These are phyloP conservation scores for Nestor notabilis DNA, from an alignment of 2,113 vertebrate species.

Conservation along the genomic window DNA sequence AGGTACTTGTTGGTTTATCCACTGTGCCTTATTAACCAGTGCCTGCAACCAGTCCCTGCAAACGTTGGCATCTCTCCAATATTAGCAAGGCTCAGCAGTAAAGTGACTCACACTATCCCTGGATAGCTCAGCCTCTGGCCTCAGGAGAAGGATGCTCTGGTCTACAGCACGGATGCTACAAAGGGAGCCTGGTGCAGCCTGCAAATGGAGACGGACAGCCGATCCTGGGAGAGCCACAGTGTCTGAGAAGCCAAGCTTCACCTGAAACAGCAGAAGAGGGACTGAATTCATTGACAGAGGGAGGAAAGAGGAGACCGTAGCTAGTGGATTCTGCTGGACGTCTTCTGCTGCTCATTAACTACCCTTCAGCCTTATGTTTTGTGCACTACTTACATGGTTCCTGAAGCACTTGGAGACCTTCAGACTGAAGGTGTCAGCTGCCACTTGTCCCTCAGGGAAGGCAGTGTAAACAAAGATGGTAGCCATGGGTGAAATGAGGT, in stretches of 20 bases:
- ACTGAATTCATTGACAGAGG: background rate
- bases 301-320: background rate
- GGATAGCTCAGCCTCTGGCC: conserved; percentile 76
- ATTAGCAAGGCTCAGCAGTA: background rate
- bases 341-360: background rate
- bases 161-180: conserved; percentile 85
- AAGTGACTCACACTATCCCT: conserved; percentile 55
- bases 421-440: conserved; percentile 77
- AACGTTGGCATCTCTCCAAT: background rate
- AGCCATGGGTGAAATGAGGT: conserved; percentile 71
- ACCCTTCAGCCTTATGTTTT: background rate
- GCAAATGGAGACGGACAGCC: conserved; percentile 46
- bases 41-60: background rate
- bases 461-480: conserved; percentile 79
- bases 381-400: conserved; percentile 74
- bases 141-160: conserved; percentile 81
- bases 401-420: conserved; percentile 78
- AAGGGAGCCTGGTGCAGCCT: conserved; percentile 79
- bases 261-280: conserved; percentile 54
- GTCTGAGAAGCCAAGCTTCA: conserved; percentile 75
- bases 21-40: background rate
- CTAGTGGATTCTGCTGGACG: background rate
- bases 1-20: background rate
- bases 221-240: conserved; percentile 77
- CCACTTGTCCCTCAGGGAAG: conserved; percentile 75